Conservation (phyloP, 2,888 invertebrate species). For the Xestia sexstrigata region DNA sequence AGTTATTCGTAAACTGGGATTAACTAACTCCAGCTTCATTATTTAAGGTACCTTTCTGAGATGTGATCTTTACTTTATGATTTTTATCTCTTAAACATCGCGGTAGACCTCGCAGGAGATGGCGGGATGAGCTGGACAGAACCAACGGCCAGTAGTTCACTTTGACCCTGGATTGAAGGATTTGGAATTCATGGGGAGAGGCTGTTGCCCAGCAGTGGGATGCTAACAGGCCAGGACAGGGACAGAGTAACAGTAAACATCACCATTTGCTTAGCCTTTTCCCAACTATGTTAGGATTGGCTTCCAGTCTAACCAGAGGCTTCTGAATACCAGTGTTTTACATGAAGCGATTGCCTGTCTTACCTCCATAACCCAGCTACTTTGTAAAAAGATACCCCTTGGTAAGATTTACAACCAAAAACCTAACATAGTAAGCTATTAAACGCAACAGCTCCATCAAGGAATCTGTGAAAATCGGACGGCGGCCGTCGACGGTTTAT, state of each 20-base stretch:
- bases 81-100: not conserved
- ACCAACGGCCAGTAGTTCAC: too few relatives aligned
- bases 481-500: slow-evolving; percentile 49
- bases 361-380: not conserved
- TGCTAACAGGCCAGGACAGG: too few relatives aligned
- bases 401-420: not conserved
- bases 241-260: not conserved
- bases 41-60: not conserved
- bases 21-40: not conserved
- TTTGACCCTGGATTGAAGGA: too few relatives aligned
- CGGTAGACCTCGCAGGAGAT: too few relatives aligned
- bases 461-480: slow-evolving; percentile 61
- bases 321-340: not conserved
- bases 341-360: not conserved
- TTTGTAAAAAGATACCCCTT: not conserved
- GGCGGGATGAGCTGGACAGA: too few relatives aligned
- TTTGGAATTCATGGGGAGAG: too few relatives aligned
- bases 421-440: not conserved
- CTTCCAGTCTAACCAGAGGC: not conserved
- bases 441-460: slow-evolving; percentile 32
- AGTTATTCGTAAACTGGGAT: not conserved
- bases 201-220: too few relatives aligned
- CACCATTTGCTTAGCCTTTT: not conserved
- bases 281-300: not conserved
- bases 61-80: not conserved